Percentiles rank a stretch among this genome's conserved stretches.
Conservation (phyloP, 2,113 vertebrate genomes). For the Ciconia maguari region DNA sequence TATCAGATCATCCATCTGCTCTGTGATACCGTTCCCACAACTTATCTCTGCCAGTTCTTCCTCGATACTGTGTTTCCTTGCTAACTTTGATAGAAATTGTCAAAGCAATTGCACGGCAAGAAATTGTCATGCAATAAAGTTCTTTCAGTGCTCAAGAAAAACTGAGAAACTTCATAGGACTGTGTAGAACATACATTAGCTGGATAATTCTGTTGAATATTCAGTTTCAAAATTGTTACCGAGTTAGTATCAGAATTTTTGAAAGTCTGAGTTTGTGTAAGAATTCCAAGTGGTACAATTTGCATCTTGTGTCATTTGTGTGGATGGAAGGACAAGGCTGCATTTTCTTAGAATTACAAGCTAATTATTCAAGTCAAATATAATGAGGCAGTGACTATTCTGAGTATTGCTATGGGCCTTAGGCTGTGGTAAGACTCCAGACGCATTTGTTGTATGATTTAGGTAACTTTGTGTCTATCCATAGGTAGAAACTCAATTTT, state of each 20-base stretch:
- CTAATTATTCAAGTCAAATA: neutral
- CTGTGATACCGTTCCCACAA: neutral
- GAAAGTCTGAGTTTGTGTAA: neutral
- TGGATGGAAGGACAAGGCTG: neutral
- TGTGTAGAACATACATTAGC: neutral
- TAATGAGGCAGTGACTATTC: neutral
- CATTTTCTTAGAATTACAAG: neutral
- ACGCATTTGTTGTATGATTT: neutral
- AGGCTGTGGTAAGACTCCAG: neutral
- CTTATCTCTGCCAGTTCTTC: neutral
- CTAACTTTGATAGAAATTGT: neutral
- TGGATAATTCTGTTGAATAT: neutral
- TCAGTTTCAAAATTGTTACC: neutral
- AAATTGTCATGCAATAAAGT: neutral
- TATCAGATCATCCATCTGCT: neutral
- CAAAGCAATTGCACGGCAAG: neutral
- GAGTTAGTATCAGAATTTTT: neutral
- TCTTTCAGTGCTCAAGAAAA: neutral
- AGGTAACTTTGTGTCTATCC: neutral
- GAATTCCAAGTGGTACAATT: neutral
- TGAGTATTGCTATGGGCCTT: neutral
- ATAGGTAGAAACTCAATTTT: neutral
- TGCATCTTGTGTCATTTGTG: neutral
- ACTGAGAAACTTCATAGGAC: neutral
- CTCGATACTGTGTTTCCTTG: neutral